These are phyloP conservation scores for Synanthedon formicaeformis DNA, from an alignment of 2,888 invertebrate species.

Conservation along the genomic window DNA sequence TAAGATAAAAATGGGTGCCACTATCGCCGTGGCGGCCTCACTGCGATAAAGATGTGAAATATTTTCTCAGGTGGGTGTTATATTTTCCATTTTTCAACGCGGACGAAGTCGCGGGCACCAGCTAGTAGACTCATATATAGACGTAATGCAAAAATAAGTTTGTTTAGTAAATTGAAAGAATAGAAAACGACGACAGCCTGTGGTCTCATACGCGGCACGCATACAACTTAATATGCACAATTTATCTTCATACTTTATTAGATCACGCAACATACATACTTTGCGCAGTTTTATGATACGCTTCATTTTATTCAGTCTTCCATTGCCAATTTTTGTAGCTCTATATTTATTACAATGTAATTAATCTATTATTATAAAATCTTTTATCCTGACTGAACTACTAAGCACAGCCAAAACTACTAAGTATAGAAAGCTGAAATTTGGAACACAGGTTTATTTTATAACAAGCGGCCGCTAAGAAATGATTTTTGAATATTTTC, in stretches of 20 bases:
- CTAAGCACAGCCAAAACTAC: neutral
- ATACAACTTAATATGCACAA: neutral
- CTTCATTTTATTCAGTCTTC: neutral
- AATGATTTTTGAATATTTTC: neutral
- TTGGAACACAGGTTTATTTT: no score
- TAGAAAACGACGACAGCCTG: neutral
- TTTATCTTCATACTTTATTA: neutral
- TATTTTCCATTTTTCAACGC: no score
- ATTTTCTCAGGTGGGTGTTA: no score
- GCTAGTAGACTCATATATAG: no score
- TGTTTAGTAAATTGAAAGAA: neutral
- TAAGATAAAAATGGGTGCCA: no score
- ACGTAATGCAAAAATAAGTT: neutral
- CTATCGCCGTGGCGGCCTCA: no score
- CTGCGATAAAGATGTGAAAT: no score
- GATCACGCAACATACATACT: neutral
- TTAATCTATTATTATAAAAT: neutral
- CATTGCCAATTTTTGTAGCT: neutral
- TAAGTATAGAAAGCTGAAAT: no score
- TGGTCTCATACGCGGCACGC: neutral
- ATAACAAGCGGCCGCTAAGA: conserved; percentile 1
- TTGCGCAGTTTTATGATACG: neutral
- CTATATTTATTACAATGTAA: conserved; percentile 1
- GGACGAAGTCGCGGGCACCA: no score
- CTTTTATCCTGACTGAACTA: neutral